Evolutionary conservation across 1,140 invertebrate species (phyloP).

Genomic region (Zeugodacus cucurbitae): DNA sequence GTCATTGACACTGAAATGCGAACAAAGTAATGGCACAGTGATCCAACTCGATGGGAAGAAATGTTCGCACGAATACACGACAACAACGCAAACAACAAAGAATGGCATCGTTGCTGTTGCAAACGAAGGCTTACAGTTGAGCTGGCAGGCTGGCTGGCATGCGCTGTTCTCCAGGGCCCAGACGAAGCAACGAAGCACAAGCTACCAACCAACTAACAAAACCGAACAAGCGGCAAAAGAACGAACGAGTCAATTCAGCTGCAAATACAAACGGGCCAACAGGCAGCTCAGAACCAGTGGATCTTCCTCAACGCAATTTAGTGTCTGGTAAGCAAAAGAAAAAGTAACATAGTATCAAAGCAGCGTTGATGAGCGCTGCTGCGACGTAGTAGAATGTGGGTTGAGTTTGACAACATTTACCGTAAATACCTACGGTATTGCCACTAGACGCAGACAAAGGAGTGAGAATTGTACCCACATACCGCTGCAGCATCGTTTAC

Average conservation of each 20-base stretch:
- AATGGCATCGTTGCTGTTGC: not conserved
- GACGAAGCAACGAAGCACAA: not conserved
- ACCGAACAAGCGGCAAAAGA: not conserved
- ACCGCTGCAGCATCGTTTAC: not conserved
- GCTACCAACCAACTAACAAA: not conserved
- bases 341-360: too few species aligned
- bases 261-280: not conserved
- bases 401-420: not conserved
- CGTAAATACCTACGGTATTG: not conserved
- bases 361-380: too few species aligned
- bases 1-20: slow-evolving; percentile 14
- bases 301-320: not conserved
- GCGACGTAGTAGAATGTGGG: not conserved
- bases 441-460: not conserved
- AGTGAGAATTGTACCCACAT: not conserved
- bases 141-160: not conserved
- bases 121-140: not conserved
- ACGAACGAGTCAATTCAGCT: not conserved
- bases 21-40: not conserved
- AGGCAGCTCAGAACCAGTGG: not conserved
- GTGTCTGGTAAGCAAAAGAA: not conserved
- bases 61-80: not conserved
- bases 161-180: not conserved
- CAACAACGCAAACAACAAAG: not conserved
- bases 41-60: not conserved